Evolutionary conservation across 2,113 vertebrate genomes (phyloP).

Genomic region (Cryptotis parvus): DNA sequence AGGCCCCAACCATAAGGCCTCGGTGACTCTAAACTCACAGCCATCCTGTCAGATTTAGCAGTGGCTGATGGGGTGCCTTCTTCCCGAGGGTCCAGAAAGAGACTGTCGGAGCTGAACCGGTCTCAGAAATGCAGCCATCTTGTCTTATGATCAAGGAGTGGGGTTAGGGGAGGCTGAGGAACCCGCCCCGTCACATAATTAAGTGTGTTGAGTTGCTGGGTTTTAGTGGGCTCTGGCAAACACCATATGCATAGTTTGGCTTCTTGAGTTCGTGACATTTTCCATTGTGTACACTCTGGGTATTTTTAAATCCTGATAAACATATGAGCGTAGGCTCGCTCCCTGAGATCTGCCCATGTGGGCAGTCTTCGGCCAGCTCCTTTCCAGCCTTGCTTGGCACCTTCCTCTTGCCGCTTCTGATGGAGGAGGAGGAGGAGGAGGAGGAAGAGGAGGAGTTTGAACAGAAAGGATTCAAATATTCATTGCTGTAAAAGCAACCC

Average conservation of each 20-base stretch:
- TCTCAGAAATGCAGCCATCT: neutral
- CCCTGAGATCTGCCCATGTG: constrained; percentile 18
- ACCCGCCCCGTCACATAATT: constrained; percentile 60
- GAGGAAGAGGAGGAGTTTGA: constrained; percentile 26
- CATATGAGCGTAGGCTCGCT: constrained; percentile 49
- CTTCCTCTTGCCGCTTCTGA: constrained; percentile 52
- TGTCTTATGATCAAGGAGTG: constrained; percentile 21
- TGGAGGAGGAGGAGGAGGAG: constrained; percentile 39
- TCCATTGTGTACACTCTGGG: constrained; percentile 49
- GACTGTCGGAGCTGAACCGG: too few relatives aligned
- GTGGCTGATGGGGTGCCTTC: too few relatives aligned
- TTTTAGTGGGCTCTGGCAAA: constrained; percentile 52
- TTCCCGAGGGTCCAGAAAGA: too few relatives aligned
- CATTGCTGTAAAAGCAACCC: constrained; percentile 34
- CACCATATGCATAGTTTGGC: constrained; percentile 48
- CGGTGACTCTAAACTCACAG: too few relatives aligned
- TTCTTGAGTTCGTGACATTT: constrained; percentile 72
- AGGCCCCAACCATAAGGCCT: too few relatives aligned
- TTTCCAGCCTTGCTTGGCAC: too few relatives aligned
- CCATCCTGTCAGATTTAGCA: too few relatives aligned
- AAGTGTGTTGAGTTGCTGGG: constrained; percentile 66
- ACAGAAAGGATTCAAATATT: constrained; percentile 64
- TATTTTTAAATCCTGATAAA: constrained; percentile 72
- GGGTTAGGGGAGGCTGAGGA: constrained; percentile 42
- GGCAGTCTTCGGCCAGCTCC: constrained; percentile 49